Base-by-base conservation (phyloP, 2,888 invertebrate genomes). In the Orthonevra nobilis region DNA sequence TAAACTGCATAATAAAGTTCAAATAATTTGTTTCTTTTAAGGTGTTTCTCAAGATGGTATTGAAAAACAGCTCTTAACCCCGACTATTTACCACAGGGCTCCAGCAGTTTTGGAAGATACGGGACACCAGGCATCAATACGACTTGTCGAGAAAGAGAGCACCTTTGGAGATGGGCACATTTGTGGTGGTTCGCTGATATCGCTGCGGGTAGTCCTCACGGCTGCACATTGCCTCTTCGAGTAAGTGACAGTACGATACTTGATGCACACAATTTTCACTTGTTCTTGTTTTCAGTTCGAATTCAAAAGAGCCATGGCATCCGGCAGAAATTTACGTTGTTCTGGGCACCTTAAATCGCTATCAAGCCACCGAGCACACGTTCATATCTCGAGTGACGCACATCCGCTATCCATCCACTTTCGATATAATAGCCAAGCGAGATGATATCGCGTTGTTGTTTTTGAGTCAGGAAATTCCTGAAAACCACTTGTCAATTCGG, bases 111-210 rank as follows among this genome's bases (percentile, higher is more conserved):
- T 66, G 17, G 61, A 61, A 9, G 75, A 81, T 5, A 46, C 44
- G 7, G 12, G 28, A 0, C 81, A 86, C 60, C 87, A 87, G 69
- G 87, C 86, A 5, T 88, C 88, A 7, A 86, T 88, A 54, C 85
- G 87, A 0, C 40, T 87, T 64, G 30, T 75, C 10, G 81, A 82
- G 5, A 54, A 79, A 9, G 87, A 87, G 34, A 79, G 79, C 9
- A 81, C 81, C 34, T 87, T 84, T 38, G 87, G 87, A 42, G 84
- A 85, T 54, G 87, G 88, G 0, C 87, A 87, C 48, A 85, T 88
- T n/a, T 87, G 87, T 14, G 84, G 86, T 10, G 87, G 87, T 0
- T 86, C 85, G 0, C 36, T 88, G 44, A 86, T 87, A 66, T 86
- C 84, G 1, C 82, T 84, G 3, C 85, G 86, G 0, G 86, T 84